phyloP scores from a whole-genome alignment of 2,888 invertebrate genomes.

The Sericinus montela region DNA sequence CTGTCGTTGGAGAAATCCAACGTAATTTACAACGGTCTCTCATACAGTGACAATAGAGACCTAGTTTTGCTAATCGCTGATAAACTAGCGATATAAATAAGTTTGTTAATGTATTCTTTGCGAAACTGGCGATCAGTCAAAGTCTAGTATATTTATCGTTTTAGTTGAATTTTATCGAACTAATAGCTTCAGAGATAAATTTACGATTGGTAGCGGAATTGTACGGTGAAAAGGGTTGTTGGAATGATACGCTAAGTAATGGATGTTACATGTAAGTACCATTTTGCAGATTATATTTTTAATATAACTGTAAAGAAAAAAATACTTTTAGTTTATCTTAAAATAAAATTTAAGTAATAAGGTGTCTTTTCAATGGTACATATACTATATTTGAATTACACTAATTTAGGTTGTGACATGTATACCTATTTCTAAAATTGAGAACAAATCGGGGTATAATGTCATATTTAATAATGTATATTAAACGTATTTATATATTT shows the following conservation, averaged over 20 bases:
- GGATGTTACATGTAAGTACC: conserved; percentile 4
- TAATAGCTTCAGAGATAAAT: conserved; percentile 74
- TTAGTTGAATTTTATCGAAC: conserved; percentile 78
- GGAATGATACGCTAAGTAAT: conserved; percentile 19
- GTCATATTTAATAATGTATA: too few species aligned
- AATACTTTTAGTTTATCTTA: too few species aligned
- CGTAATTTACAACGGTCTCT: conserved; percentile 17
- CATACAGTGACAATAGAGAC: neutral
- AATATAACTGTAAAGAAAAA: too few species aligned
- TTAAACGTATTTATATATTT: too few species aligned
- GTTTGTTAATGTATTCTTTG: conserved; percentile 53
- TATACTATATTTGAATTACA: too few species aligned
- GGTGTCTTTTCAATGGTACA: too few species aligned
- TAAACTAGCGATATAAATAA: conserved; percentile 25
- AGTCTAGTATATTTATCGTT: conserved; percentile 77
- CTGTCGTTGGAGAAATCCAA: neutral
- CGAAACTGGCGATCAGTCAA: conserved; percentile 67
- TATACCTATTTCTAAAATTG: too few species aligned
- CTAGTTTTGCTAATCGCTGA: neutral
- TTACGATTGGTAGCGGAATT: conserved; percentile 69
- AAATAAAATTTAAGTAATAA: too few species aligned
- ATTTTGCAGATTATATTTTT: too few species aligned
- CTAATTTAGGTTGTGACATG: too few species aligned
- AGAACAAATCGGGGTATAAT: too few species aligned
- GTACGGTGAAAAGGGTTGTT: conserved; percentile 65